These are phyloP conservation scores for Apamea crenata DNA, from an alignment of 2,888 invertebrate genomes.

Conservation along the genomic window DNA sequence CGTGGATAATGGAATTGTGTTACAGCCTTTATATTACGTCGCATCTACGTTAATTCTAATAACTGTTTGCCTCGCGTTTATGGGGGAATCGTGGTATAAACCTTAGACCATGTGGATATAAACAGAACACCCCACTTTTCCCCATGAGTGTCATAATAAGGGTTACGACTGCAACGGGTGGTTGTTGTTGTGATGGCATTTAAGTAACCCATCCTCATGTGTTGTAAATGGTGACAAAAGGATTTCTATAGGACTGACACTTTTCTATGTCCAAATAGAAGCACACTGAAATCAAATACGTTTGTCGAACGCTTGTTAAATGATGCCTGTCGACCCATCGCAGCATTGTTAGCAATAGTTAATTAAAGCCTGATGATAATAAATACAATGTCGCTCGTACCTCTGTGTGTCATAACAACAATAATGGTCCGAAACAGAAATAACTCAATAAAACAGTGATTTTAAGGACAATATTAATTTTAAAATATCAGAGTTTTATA, in stretches of 20 bases:
- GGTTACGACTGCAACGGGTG: slow-evolving; percentile 9
- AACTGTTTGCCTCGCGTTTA: slow-evolving; percentile 48
- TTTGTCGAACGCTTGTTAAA: not conserved
- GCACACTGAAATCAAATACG: not conserved
- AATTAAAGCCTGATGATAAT: not conserved
- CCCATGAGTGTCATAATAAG: slow-evolving; percentile 47
- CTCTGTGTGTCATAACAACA: not conserved
- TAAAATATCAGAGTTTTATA: not conserved
- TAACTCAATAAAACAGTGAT: not conserved
- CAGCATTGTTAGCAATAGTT: not conserved
- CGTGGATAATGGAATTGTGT: slow-evolving; percentile 55
- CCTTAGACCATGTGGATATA: slow-evolving; percentile 24
- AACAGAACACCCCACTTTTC: slow-evolving; percentile 27
- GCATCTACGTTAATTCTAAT: slow-evolving; percentile 57
- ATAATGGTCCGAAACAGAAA: not conserved
- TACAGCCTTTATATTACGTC: slow-evolving; percentile 37
- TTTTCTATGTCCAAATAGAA: not conserved
- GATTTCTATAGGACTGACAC: not conserved
- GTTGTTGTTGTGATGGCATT: slow-evolving; percentile 15
- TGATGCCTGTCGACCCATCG: not conserved
- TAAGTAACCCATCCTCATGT: slow-evolving; percentile 13
- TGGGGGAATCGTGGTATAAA: slow-evolving; percentile 33
- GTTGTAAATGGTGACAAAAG: slow-evolving; percentile 2
- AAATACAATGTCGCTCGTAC: not conserved
- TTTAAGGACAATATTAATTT: not conserved